A percentile compares a stretch with the other conserved stretches of the same genome.
These are phyloP conservation scores for Spatulosminthurus flaviceps DNA, from an alignment of 2,888 invertebrate species.

Conservation along the genomic window DNA sequence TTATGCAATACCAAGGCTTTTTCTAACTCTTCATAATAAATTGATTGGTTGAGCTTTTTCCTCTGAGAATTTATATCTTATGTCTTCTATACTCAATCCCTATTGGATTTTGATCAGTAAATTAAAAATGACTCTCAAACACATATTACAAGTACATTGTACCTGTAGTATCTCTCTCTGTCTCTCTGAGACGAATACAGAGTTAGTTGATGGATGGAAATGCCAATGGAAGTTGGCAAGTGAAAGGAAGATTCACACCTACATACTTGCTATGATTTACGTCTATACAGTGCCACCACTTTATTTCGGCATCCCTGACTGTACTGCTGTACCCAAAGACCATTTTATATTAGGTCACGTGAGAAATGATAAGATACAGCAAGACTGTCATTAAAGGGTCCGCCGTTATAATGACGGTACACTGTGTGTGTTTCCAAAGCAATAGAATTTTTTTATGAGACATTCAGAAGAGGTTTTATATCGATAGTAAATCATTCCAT, in stretches of 20 bases:
- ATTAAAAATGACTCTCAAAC: slow-evolving; percentile 1
- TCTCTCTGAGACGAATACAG: not conserved
- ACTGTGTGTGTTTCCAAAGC: too few species aligned
- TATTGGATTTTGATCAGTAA: not conserved
- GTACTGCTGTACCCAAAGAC: too few species aligned
- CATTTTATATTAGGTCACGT: too few species aligned
- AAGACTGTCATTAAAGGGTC: too few species aligned
- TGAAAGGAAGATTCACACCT: slow-evolving; percentile 43
- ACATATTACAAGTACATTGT: not conserved
- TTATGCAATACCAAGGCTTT: slow-evolving; percentile 17
- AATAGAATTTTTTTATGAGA: too few species aligned
- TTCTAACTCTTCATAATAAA: not conserved
- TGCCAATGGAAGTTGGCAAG: not conserved
- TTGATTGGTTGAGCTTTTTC: slow-evolving; percentile 18
- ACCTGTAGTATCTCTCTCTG: not conserved
- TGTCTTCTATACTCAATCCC: slow-evolving; percentile 8
- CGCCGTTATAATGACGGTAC: too few species aligned
- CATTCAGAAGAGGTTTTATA: too few species aligned
- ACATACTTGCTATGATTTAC: not conserved
- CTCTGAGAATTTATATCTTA: not conserved
- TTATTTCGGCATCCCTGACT: too few species aligned
- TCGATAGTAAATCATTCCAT: too few species aligned
- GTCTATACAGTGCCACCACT: not conserved
- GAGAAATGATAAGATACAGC: too few species aligned
- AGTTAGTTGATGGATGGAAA: slow-evolving; percentile 16